A percentile compares a stretch with the other conserved stretches of the same genome.
phyloP scores from a whole-genome alignment of 2,113 vertebrate genomes.

The Bujurquina vittata region DNA sequence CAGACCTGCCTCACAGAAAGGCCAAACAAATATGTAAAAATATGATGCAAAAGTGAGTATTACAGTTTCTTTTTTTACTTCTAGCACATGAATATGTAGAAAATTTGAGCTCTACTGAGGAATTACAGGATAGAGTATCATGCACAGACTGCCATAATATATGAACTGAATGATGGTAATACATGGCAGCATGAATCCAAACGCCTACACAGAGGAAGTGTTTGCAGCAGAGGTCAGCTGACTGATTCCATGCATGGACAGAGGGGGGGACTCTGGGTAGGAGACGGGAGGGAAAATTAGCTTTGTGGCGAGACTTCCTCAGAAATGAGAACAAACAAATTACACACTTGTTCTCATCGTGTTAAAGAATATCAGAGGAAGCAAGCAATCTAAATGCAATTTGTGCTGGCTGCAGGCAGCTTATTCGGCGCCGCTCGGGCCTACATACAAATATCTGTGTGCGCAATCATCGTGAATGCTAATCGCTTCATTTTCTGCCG shows the following conservation, averaged over 20 bases:
- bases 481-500: conserved; percentile 5
- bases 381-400: conserved; percentile 39
- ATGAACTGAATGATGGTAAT: neutral
- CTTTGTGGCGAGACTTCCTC: neutral
- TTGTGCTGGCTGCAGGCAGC: conserved; percentile 17
- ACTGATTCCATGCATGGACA: neutral
- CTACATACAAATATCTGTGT: neutral
- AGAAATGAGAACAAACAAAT: conserved; percentile 41
- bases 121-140: too few relatives aligned
- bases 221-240: neutral
- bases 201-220: neutral
- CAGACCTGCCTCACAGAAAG: neutral
- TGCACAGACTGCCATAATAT: neutral
- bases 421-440: conserved; percentile 21
- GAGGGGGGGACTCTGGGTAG: neutral
- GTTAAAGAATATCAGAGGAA: conserved; percentile 23
- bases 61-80: too few relatives aligned
- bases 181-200: neutral
- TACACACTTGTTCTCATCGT: conserved; percentile 2
- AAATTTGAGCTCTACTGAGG: too few relatives aligned
- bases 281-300: neutral
- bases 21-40: too few relatives aligned
- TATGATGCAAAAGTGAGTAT: too few relatives aligned
- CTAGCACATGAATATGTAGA: neutral
- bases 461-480: conserved; percentile 17